Evolutionary conservation across 1,140 invertebrate species (phyloP).

Genomic region (Scaptomyza graminum): DNA sequence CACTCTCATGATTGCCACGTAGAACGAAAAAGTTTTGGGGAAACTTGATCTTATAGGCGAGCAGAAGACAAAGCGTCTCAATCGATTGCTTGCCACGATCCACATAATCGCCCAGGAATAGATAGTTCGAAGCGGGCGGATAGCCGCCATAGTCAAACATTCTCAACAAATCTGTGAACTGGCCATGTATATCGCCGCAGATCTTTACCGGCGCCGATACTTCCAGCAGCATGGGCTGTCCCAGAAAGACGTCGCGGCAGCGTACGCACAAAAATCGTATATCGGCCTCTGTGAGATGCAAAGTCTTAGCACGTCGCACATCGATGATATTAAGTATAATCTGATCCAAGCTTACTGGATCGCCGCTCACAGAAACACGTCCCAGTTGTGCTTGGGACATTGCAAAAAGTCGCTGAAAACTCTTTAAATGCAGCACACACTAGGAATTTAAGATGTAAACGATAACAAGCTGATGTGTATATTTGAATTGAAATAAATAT

Average conservation of each 20-base stretch:
- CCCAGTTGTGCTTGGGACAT: not conserved
- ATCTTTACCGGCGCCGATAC: conserved; percentile 99
- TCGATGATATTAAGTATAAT: conserved; percentile 85
- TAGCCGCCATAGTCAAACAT: conserved; percentile 99
- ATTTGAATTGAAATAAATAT: not conserved
- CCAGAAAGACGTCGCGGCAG: conserved; percentile 98
- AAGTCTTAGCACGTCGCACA: conserved; percentile 97
- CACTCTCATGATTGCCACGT: conserved; percentile 86
- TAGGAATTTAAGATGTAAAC: conserved; percentile 18
- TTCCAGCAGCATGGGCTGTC: conserved; percentile 98
- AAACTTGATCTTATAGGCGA: conserved; percentile 98
- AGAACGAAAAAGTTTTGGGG: conserved; percentile 94
- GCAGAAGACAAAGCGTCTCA: conserved; percentile 95
- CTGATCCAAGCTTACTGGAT: conserved; percentile 41
- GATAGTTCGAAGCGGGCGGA: conserved; percentile 99
- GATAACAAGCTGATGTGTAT: conserved; percentile 11
- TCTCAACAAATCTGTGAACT: conserved; percentile 98
- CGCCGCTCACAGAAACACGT: not conserved
- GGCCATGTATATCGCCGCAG: conserved; percentile 99
- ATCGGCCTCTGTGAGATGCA: conserved; percentile 96
- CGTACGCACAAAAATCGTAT: conserved; percentile 97
- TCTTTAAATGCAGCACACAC: conserved; percentile 11
- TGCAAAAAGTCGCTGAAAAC: not conserved
- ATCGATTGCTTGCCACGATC: conserved; percentile 92
- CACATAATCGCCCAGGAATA: conserved; percentile 96